Percentiles rank a stretch among this genome's conserved stretches.
phyloP scores from a whole-genome alignment of 23 tunicate species.

The Clavelina lepadiformis region DNA sequence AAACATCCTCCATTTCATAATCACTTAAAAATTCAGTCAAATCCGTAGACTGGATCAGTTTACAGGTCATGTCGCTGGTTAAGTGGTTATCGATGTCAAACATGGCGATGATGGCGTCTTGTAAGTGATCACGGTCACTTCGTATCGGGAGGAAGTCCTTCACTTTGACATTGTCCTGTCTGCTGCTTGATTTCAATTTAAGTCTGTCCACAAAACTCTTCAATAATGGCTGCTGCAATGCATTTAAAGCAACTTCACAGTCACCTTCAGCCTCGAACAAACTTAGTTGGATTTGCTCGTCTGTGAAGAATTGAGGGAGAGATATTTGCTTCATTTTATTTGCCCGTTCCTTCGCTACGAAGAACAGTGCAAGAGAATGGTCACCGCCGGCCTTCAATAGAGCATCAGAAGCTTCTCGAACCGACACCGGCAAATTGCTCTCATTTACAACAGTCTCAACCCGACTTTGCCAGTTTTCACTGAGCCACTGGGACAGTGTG shows the following conservation, averaged over 20 bases:
- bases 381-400: not conserved
- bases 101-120: not conserved
- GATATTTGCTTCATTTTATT: not conserved
- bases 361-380: not conserved
- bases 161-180: constrained; percentile 2
- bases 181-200: not conserved
- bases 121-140: constrained; percentile 6
- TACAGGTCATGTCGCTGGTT: constrained; percentile 6
- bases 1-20: constrained; percentile 34
- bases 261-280: not conserved
- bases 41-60: not conserved
- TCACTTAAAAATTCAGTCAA: not conserved
- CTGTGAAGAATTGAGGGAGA: not conserved
- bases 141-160: not conserved
- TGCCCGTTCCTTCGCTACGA: not conserved
- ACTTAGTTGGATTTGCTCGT: not conserved
- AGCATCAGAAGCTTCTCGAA: constrained; percentile 1
- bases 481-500: not conserved
- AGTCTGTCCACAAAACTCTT: constrained; percentile 1
- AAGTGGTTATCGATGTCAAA: not conserved
- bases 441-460: too few relatives aligned
- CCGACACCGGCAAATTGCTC: too few relatives aligned
- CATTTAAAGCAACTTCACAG: not conserved
- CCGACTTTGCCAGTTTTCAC: not conserved
- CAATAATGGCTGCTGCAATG: constrained; percentile 16